Conservation (phyloP, 2,888 invertebrate species). For the Spatulosminthurus flaviceps region DNA sequence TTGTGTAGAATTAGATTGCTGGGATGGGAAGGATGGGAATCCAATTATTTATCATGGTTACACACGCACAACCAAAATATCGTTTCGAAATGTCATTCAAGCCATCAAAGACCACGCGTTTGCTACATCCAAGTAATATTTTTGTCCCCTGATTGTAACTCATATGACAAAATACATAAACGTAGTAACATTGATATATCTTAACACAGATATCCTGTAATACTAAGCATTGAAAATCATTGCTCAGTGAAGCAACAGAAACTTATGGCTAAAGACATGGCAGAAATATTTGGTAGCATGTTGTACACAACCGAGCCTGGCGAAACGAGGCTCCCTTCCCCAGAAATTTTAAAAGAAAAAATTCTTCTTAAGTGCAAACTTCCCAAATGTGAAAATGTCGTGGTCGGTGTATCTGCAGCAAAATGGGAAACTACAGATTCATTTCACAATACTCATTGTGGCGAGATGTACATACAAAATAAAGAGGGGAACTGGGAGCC, state of each 20-base stretch:
- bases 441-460: not conserved
- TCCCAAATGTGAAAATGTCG: not conserved
- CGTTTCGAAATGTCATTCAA: constrained; percentile 67
- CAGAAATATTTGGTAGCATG: constrained; percentile 87
- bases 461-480: constrained; percentile 1
- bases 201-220: constrained; percentile 48
- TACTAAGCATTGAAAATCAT: constrained; percentile 47
- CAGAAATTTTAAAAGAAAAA: constrained; percentile 71
- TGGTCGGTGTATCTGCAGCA: no score
- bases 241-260: constrained; percentile 35
- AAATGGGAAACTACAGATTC: not conserved
- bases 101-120: constrained; percentile 69
- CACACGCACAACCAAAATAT: constrained; percentile 68
- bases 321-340: constrained; percentile 86
- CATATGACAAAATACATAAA: not conserved
- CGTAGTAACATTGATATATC: not conserved
- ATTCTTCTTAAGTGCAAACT: constrained; percentile 86
- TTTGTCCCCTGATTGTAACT: not conserved
- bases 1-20: constrained; percentile 64
- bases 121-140: constrained; percentile 66
- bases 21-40: constrained; percentile 69
- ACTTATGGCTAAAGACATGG: constrained; percentile 63
- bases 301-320: constrained; percentile 81
- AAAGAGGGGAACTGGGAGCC: constrained; percentile 51
- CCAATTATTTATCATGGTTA: constrained; percentile 72